Percentiles rank a stretch among this genome's conserved stretches.
These are phyloP conservation scores for Julus scandinavius DNA, from an alignment of 2,888 invertebrate species.

Conservation along the genomic window DNA sequence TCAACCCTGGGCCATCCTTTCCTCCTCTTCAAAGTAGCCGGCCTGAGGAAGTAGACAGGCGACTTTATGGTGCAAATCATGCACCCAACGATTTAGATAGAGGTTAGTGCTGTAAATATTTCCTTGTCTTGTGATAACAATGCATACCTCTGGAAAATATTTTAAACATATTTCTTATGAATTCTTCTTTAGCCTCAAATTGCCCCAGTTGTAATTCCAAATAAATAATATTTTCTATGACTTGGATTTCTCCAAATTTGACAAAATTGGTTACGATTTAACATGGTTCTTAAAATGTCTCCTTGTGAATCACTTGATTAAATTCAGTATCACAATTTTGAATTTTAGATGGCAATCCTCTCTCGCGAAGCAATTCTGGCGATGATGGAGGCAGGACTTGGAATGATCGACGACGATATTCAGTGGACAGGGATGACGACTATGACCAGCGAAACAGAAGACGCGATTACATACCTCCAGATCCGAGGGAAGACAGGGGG, in stretches of 20 bases:
- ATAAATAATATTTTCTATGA: too few species aligned
- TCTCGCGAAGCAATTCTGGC: neutral
- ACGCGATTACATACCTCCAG: conserved; percentile 63
- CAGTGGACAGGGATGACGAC: conserved; percentile 38
- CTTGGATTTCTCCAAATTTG: too few species aligned
- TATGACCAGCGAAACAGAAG: conserved; percentile 58
- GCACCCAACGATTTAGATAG: conserved; percentile 36
- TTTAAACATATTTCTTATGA: too few species aligned
- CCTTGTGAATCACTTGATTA: too few species aligned
- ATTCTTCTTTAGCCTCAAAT: too few species aligned
- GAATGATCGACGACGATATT: conserved; percentile 41
- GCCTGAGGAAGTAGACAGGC: neutral
- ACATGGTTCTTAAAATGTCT: too few species aligned
- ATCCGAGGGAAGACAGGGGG: conserved; percentile 52
- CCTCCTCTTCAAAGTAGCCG: neutral
- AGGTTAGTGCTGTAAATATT: neutral
- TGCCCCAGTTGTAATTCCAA: too few species aligned
- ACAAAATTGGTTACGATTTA: too few species aligned
- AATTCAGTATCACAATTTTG: neutral
- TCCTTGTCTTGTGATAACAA: neutral
- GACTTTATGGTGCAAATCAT: neutral
- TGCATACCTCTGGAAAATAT: neutral
- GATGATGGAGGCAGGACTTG: conserved; percentile 4
- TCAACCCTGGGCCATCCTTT: neutral
- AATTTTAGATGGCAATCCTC: neutral